Base-by-base conservation (phyloP, 2,888 invertebrate genomes). In the Leptopilina drosophilae region DNA sequence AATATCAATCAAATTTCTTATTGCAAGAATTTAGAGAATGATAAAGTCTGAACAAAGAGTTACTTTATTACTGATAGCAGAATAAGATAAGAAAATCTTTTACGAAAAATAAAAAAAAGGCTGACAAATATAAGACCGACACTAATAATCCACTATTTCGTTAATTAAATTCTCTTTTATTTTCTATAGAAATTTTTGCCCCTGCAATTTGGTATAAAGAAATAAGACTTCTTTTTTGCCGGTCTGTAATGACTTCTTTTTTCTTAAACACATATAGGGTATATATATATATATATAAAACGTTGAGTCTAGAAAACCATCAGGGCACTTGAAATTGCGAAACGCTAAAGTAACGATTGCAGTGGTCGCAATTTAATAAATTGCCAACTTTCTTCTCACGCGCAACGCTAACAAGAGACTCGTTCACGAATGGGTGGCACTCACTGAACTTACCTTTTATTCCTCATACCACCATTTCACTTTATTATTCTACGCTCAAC, bases 311-410 rank as follows among this genome's bases (percentile, higher is more conserved):
- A 14, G 7, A 8, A 9, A 20, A 62, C 9, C 26, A 56, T 12
- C 53, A 14, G 73, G 42, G 49, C 12, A 49, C 49, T 69, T 26
- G 53, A 73, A 53, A 56, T 73, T 14, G 26, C 33, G 53, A 73
- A 26, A 6, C 73, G 53, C 49, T 73, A 56, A 73, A 56, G 33
- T 56, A 73, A 53, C 56, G 33, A 73, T 73, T 73, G 73, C 53
- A 14, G 56, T n/a, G 56, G 73, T 73, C 73, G 73, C 53, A 73
- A 73, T 73, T 73, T 73, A 73, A 73, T 53, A 69, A 69, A 69
- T 56, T 56, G 53, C 33, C 56, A 73, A 73, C 73, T 73, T 73
- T 73, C 33, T 73, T 73, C 73, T 73, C 56, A 73, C 73, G 73
- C 56, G 73, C 53, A 20, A 69, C 69, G 33, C 53, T 69, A 69